phyloP scores from a whole-genome alignment of 2,113 vertebrate genomes.

The Dryoscopus gambensis region DNA sequence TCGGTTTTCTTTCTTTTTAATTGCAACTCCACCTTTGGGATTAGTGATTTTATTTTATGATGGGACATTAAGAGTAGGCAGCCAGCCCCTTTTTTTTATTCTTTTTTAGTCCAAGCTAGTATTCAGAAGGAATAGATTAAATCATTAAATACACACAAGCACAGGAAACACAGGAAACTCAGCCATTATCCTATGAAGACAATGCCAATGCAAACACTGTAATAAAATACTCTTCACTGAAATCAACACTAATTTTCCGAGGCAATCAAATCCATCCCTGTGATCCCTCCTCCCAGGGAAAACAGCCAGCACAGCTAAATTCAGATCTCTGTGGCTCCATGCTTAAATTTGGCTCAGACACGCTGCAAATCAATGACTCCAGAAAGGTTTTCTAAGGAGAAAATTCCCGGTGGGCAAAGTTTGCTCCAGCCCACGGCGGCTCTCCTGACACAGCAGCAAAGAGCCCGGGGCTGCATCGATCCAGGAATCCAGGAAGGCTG shows the following conservation, averaged over 20 bases:
- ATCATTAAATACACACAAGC: slow-evolving; percentile 43
- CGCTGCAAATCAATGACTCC: background rate
- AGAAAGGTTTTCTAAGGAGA: background rate
- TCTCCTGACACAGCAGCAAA: background rate
- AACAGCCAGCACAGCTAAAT: slow-evolving; percentile 28
- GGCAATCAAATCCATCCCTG: slow-evolving; percentile 43
- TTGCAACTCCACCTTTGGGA: slow-evolving; percentile 27
- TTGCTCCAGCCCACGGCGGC: background rate
- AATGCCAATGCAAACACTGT: slow-evolving; percentile 52
- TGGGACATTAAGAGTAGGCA: slow-evolving; percentile 16
- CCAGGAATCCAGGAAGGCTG: background rate
- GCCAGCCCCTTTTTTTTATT: background rate
- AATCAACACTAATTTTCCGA: slow-evolving; percentile 59
- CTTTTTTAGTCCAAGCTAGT: background rate
- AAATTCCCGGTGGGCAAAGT: background rate
- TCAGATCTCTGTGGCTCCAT: slow-evolving; percentile 5
- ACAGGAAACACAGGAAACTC: slow-evolving; percentile 46
- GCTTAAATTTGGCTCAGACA: slow-evolving; percentile 13
- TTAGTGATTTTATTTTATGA: slow-evolving; percentile 27
- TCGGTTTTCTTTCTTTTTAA: background rate
- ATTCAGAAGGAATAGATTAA: slow-evolving; percentile 35
- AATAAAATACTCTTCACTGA: slow-evolving; percentile 62
- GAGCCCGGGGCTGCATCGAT: rapidly evolving
- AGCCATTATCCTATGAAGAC: slow-evolving; percentile 25
- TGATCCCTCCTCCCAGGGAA: slow-evolving; percentile 52